A percentile compares a stretch with the other conserved stretches of the same genome.
phyloP scores from a whole-genome alignment of 2,113 vertebrate genomes.

The Corythaixoides concolor region DNA sequence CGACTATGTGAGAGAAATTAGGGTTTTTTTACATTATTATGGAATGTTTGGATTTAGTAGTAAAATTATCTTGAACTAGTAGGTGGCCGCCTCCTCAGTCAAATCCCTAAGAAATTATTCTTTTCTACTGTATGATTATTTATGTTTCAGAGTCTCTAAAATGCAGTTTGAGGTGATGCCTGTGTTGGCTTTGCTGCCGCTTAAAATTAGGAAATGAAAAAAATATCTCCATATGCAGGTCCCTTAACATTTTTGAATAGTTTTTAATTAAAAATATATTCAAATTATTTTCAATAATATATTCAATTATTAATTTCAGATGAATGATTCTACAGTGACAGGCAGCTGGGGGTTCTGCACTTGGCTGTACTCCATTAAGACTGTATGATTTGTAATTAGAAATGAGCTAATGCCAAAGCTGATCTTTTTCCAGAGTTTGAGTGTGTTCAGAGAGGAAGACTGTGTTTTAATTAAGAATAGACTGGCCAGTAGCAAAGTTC shows the following conservation, averaged over 20 bases:
- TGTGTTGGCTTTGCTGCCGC: not conserved
- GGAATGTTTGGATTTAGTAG: not conserved
- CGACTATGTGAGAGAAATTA: not conserved
- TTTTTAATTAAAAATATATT: constrained; percentile 10
- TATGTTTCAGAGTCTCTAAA: not conserved
- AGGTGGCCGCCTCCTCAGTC: fast-evolving
- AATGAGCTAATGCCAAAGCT: not conserved
- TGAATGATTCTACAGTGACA: not conserved
- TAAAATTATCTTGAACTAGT: not conserved
- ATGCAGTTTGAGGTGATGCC: not conserved
- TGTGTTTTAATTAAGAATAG: not conserved
- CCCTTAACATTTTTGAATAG: not conserved
- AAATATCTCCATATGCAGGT: not conserved
- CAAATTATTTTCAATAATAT: no score
- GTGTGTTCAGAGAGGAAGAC: not conserved
- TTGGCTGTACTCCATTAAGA: not conserved
- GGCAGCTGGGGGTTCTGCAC: not conserved
- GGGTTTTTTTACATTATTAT: not conserved
- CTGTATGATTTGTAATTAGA: not conserved
- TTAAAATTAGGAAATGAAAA: not conserved
- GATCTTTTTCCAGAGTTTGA: not conserved
- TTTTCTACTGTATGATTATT: not conserved
- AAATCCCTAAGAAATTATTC: not conserved
- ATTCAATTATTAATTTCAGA: not conserved
- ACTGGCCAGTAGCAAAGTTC: not conserved